phyloP scores from a whole-genome alignment of 2,888 invertebrate genomes.

The Thumatha senex region DNA sequence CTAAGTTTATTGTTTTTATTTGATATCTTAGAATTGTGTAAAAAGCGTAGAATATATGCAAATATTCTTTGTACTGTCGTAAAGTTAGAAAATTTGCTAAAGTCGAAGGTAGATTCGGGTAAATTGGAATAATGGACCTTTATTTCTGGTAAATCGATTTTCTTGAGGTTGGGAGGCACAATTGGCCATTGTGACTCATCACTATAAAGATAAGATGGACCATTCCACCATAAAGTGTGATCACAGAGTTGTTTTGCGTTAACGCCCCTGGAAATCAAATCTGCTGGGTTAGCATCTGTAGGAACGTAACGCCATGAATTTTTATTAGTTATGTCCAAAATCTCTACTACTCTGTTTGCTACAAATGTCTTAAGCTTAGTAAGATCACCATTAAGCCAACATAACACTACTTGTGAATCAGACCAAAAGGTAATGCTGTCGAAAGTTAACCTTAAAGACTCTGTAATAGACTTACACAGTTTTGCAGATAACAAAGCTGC shows the following conservation, averaged over 20 bases:
- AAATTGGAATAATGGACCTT: too few relatives aligned
- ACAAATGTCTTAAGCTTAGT: neutral
- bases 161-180: too few relatives aligned
- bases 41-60: too few relatives aligned
- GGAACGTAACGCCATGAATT: neutral
- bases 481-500: constrained; percentile 22
- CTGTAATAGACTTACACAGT: neutral
- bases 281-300: neutral
- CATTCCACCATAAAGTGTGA: neutral
- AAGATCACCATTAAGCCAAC: neutral
- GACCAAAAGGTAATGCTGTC: neutral
- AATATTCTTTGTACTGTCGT: too few relatives aligned
- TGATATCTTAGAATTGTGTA: neutral
- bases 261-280: neutral
- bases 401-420: neutral
- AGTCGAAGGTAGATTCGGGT: too few relatives aligned
- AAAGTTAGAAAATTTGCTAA: too few relatives aligned
- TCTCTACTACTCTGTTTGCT: neutral
- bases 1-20: neutral
- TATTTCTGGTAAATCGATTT: too few relatives aligned
- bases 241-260: neutral
- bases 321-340: neutral
- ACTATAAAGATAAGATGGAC: neutral
- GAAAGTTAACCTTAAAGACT: neutral
- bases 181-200: neutral